A percentile compares a stretch with the other conserved stretches of the same genome.
Evolutionary conservation across 1,140 invertebrate genomes (phyloP).

Genomic region (Anastrepha ludens): DNA sequence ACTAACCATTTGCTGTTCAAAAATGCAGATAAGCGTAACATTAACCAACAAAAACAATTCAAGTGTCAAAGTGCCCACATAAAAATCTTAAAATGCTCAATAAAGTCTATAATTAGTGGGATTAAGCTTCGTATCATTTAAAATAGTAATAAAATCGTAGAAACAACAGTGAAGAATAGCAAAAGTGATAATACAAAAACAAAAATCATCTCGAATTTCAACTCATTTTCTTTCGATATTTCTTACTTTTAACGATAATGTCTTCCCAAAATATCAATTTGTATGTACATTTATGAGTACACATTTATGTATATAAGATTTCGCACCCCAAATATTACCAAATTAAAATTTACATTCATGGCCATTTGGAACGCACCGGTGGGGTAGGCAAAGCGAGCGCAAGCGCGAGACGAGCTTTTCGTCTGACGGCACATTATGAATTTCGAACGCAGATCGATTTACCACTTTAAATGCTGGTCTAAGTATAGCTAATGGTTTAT

Average conservation of each 20-base stretch:
- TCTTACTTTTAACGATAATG: too few species aligned
- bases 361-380: neutral
- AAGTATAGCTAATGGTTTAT: slow-evolving; percentile 50
- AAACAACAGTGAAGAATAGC: neutral
- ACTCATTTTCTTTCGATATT: too few species aligned
- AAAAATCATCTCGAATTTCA: slow-evolving; percentile 35
- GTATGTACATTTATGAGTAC: too few species aligned
- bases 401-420: neutral
- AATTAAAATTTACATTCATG: neutral
- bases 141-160: slow-evolving; percentile 19
- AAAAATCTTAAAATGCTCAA: neutral
- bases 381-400: too few species aligned
- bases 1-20: too few species aligned
- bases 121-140: slow-evolving; percentile 1
- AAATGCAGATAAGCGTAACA: neutral
- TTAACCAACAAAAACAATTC: neutral
- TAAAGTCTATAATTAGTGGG: neutral
- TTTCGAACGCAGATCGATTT: slow-evolving; percentile 31
- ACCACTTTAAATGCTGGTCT: neutral
- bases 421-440: neutral
- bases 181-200: neutral
- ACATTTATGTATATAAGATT: neutral
- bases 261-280: too few species aligned
- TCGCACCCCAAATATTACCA: neutral
- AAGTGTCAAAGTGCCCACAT: neutral